Evolutionary conservation across 2,888 invertebrate species (phyloP).

Genomic region (Ctenicera cuprea): DNA sequence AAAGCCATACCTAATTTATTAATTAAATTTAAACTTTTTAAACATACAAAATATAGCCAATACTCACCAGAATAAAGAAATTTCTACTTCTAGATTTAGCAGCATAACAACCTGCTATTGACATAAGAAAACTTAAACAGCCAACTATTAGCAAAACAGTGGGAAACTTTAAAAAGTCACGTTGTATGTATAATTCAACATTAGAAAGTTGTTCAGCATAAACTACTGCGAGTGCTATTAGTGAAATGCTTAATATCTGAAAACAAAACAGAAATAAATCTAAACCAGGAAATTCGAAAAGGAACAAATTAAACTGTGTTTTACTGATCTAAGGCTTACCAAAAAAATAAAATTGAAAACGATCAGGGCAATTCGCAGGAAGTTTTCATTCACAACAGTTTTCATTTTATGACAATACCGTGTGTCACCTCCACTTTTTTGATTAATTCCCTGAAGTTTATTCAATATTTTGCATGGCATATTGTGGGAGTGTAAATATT

Average conservation of each 20-base stretch:
- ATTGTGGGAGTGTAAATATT: constrained; percentile 37
- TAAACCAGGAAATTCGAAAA: not conserved
- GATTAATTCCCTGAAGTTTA: not conserved
- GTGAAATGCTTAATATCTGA: constrained; percentile 62
- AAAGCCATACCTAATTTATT: no score
- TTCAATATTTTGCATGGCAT: constrained; percentile 30
- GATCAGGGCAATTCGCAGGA: constrained; percentile 59
- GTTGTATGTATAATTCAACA: constrained; percentile 58
- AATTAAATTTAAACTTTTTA: no score
- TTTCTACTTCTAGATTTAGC: constrained; percentile 59
- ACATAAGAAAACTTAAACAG: constrained; percentile 73
- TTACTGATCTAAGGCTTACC: constrained; percentile 55
- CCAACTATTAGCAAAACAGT: constrained; percentile 81
- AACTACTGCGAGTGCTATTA: constrained; percentile 61
- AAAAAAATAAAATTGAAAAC: constrained; percentile 62
- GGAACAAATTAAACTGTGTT: not conserved
- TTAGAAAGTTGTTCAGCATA: constrained; percentile 61
- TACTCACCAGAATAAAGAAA: constrained; percentile 58
- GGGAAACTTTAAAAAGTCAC: constrained; percentile 73
- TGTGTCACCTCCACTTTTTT: not conserved
- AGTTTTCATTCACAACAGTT: constrained; percentile 59
- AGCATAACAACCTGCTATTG: constrained; percentile 61
- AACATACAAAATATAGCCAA: no score
- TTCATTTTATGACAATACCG: constrained; percentile 55
- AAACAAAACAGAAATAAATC: not conserved